A percentile compares a stretch with the other conserved stretches of the same genome.
Evolutionary conservation across 2,113 vertebrate genomes (phyloP).

Genomic region (Pseudolaguvia tuberculata): DNA sequence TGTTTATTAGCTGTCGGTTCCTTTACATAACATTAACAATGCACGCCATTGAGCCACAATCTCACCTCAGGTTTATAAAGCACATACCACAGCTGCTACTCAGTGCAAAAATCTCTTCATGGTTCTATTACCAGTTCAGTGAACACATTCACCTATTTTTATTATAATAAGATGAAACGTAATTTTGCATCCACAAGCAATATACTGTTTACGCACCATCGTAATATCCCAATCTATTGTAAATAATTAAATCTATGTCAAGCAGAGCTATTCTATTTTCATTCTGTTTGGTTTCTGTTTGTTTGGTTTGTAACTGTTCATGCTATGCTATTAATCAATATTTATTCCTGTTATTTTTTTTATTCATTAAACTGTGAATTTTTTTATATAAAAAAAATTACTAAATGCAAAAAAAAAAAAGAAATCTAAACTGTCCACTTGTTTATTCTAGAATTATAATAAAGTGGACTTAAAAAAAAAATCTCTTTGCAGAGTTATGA

Average conservation of each 20-base stretch:
- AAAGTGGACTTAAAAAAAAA: conserved; percentile 58
- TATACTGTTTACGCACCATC: too few species aligned
- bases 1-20: neutral
- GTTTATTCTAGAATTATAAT: conserved; percentile 58
- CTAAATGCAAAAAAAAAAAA: conserved; percentile 22
- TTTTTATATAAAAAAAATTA: conserved; percentile 55
- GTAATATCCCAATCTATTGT: neutral
- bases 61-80: conserved; percentile 1
- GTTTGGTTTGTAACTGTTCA: conserved; percentile 30
- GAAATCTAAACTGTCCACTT: conserved; percentile 46
- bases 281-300: conserved; percentile 26
- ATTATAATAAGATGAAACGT: neutral
- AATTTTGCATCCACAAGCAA: neutral
- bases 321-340: conserved; percentile 50
- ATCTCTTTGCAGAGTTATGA: neutral
- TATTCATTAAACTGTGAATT: conserved; percentile 67
- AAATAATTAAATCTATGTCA: neutral
- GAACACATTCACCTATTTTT: neutral
- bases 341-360: conserved; percentile 56
- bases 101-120: conserved; percentile 2
- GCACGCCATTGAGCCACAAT: neutral
- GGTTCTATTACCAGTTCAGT: neutral
- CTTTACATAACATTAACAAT: neutral
- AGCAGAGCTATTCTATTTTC: neutral
- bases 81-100: neutral